Evolutionary conservation across 1,140 invertebrate species (phyloP).

Genomic region (Pachyrhynchus sulphureomaculatus): DNA sequence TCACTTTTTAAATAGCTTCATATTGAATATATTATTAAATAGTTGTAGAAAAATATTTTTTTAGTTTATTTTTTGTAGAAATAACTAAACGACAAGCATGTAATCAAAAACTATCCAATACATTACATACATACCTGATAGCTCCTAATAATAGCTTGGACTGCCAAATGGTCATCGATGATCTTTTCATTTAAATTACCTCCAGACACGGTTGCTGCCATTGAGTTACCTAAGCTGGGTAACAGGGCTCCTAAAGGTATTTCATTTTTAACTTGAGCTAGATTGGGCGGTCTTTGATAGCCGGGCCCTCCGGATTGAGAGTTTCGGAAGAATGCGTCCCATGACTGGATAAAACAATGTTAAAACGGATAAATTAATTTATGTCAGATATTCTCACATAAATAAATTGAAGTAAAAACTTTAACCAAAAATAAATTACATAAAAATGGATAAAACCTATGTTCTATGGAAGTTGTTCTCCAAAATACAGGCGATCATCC

Average conservation of each 20-base stretch:
- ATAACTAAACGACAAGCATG: no score
- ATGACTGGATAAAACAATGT: slow-evolving; percentile 72
- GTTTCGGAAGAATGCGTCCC: slow-evolving; percentile 96
- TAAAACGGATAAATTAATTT: not conserved
- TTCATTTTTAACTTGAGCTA: slow-evolving; percentile 73
- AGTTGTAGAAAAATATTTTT: no score
- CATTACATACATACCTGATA: slow-evolving; percentile 88
- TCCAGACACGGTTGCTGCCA: slow-evolving; percentile 46
- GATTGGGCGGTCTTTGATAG: slow-evolving; percentile 82
- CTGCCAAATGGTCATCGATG: slow-evolving; percentile 97
- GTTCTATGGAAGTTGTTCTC: no score
- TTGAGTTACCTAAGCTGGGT: slow-evolving; percentile 53
- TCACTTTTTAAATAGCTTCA: no score
- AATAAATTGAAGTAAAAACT: no score
- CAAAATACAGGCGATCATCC: no score
- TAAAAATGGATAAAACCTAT: no score
- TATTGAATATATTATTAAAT: no score
- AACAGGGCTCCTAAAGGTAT: slow-evolving; percentile 69
- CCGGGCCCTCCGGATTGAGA: slow-evolving; percentile 79
- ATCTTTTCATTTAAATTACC: slow-evolving; percentile 80
- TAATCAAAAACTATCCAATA: no score
- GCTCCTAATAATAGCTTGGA: slow-evolving; percentile 97
- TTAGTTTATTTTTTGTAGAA: no score
- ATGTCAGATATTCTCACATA: no score
- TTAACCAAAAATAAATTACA: no score